Conservation (phyloP, 2,888 invertebrate species). For the Lepeophtheirus nordmannii region DNA sequence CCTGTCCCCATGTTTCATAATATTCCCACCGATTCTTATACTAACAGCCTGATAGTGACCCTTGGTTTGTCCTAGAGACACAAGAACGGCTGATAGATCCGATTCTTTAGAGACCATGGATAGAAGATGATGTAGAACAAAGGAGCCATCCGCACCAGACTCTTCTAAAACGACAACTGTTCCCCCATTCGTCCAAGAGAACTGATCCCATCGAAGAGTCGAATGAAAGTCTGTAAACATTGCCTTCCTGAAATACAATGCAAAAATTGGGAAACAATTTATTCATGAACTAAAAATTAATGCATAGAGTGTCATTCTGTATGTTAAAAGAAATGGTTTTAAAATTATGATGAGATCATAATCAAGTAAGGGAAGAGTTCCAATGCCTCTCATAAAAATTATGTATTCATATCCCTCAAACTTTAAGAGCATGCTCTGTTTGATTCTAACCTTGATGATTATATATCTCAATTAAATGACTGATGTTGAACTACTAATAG, state of each 20-base stretch:
- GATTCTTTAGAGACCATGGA: neutral
- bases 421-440: too few relatives aligned
- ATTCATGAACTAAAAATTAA: too few relatives aligned
- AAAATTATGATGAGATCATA: too few relatives aligned
- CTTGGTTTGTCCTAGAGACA: neutral
- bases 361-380: too few relatives aligned
- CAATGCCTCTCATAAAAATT: too few relatives aligned
- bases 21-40: neutral
- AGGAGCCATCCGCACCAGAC: neutral
- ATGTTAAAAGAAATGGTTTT: too few relatives aligned
- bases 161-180: neutral
- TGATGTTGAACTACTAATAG: too few relatives aligned
- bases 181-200: neutral
- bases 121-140: neutral
- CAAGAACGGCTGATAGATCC: neutral
- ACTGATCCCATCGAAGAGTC: neutral
- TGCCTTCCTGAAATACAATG: neutral
- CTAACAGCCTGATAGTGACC: conserved; percentile 19
- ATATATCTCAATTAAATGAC: too few relatives aligned
- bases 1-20: neutral
- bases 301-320: too few relatives aligned
- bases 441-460: too few relatives aligned
- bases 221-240: neutral
- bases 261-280: too few relatives aligned
- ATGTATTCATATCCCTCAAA: too few relatives aligned